Evolutionary conservation across 1,140 invertebrate species (phyloP), one percentile per base, ranked within the genome.

Genomic region (Daktulosphaira vitifoliae): DNA sequence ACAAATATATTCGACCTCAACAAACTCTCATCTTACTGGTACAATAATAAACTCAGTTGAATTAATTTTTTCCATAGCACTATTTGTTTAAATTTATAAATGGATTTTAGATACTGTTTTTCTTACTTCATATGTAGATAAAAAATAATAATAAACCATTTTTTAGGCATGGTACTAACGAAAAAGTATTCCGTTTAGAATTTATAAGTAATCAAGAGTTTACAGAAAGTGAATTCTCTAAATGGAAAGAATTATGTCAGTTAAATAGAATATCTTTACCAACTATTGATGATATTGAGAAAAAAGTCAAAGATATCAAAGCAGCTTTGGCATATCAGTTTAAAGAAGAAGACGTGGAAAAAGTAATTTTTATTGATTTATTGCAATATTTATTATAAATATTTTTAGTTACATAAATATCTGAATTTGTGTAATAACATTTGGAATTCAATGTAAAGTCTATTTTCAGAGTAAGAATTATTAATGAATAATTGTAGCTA

Each of bases 121-220:
- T n/a, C n/a, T n/a, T n/a, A n/a, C n/a, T n/a, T n/a, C n/a, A n/a
- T n/a, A n/a, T n/a, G n/a, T n/a, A n/a, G n/a, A n/a, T n/a, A n/a
- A n/a, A n/a, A n/a, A 42, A 46, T 37, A 39, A 20, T 16, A 16
- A 54, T 4, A 44, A 52, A 23, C 18, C 64, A 52, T 16, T 26
- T 65, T 56, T 49, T 65, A 82, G 90, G 46, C 92, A 97, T 74
- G 95, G 92, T 0, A 80, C 82, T 0, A 88, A 96, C 67, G 92
- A 96, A 74, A 78, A 92, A 26, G 92, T 96, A 1, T 98, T 97
- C 74, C 77, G 95, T 29, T 77, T 99, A 54, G 94, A 98, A 74
- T 98, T 96, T 75, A 89, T 99, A n/a, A 97, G 93, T 4, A 99
- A 99, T 81, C 86, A 90, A 72, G 89, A 94, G 71, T 98, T 98